Base-by-base conservation (phyloP, 2,113 vertebrate species). In the Uropsilus gracilis region DNA sequence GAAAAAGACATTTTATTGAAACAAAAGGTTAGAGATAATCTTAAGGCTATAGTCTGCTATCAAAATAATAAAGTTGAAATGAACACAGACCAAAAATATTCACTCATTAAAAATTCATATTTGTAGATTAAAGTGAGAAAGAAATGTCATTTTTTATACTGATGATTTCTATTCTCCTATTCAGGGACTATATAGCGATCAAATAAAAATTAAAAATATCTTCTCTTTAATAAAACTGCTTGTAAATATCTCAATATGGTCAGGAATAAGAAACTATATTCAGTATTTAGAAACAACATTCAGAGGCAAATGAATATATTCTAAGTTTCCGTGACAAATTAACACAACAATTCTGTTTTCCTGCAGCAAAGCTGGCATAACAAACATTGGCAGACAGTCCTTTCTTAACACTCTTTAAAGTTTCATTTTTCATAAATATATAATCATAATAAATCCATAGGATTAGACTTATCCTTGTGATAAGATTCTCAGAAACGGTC, bases 21-120 rank as follows among this genome's bases (percentile, higher is more conserved):
- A 89, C 1, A 61, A 32, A 81, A 73, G 42, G 0, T 75, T 57
- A 44, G 24, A 16, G 44, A 89, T 73, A 30, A 26, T 14, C 61
- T 83, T 48, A 64, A 87, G n/a, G 77, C 0, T 72, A 0, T 26
- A 75, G 66, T 92, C 20, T 97, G 26, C 32, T 90, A 59, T 80
- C 48, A 59, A 94, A 94, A 59, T 39, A 50, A 32, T 88, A 39
- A 50, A 72, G 91, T n/a, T 82, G 4, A 94, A 66, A 12, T 78
- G 20, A 8, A 81, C 71, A 39, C 6, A 0, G 3, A 72, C 4
- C 26, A 61, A 37, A 18, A 95, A 28, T 78, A 46, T 50, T 34
- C 14, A 94, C n/a, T 81, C 46, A 59, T 39, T 80, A 84, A 89
- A 86, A 80, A 39, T 48, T 76, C 34, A 28, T 39, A 73, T 44